phyloP scores from a whole-genome alignment of 2,797 vertebrate genomes.

The Eptatretus atami region DNA sequence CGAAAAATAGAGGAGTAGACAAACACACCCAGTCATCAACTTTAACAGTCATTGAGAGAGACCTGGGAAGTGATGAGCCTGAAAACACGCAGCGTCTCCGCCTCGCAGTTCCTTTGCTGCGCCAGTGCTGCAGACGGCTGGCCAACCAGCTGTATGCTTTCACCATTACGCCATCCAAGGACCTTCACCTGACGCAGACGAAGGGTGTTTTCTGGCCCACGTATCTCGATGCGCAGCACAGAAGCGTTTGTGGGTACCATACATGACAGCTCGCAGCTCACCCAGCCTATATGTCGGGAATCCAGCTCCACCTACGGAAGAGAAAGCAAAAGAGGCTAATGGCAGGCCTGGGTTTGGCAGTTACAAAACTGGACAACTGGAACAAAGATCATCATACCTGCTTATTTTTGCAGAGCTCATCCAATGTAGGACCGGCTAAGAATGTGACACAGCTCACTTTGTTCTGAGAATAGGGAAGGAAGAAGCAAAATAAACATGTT shows the following conservation, averaged over 20 bases:
- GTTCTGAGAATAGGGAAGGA: slow-evolving; percentile 26
- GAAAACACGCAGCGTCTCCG: slow-evolving; percentile 71
- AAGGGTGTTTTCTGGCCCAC: slow-evolving; percentile 88
- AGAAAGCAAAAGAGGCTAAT: slow-evolving; percentile 4
- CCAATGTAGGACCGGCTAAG: slow-evolving; percentile 69
- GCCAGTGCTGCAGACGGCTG: slow-evolving; percentile 81
- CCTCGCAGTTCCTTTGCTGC: slow-evolving; percentile 91
- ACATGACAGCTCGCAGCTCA: slow-evolving; percentile 63
- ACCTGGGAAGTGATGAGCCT: slow-evolving; percentile 95
- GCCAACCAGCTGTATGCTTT: slow-evolving; percentile 53
- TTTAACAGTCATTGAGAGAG: slow-evolving; percentile 5
- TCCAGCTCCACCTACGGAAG: slow-evolving; percentile 51
- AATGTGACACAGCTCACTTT: slow-evolving; percentile 95
- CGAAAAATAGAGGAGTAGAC: not conserved
- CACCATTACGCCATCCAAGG: slow-evolving; percentile 86
- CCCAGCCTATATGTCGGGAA: slow-evolving; percentile 94
- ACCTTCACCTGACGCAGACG: slow-evolving; percentile 90
- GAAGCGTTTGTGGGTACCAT: slow-evolving; percentile 48
- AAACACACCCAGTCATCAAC: not conserved
- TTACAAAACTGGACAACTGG: not conserved
- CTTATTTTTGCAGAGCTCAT: slow-evolving; percentile 93
- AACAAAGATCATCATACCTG: slow-evolving; percentile 26
- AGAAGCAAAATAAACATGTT: not conserved
- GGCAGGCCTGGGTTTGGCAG: not conserved
- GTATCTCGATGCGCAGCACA: slow-evolving; percentile 84